Evolutionary conservation across 2,797 vertebrate genomes (phyloP).

Genomic region (Enteromius paludinosus): DNA sequence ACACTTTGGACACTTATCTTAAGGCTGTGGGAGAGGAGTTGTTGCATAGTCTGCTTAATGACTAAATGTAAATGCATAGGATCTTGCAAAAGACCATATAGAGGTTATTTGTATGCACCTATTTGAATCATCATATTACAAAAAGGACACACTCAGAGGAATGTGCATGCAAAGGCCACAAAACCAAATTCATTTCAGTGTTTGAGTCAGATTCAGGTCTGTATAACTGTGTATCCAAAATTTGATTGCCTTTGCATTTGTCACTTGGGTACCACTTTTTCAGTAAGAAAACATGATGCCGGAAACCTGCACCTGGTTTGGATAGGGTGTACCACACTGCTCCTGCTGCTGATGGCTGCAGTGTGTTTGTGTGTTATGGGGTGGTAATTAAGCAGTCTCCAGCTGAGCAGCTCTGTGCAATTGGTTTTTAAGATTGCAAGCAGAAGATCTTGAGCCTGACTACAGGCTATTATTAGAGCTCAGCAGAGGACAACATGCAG

Average conservation of each 20-base stretch:
- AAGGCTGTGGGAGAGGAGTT: not conserved
- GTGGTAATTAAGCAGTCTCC: conserved; percentile 65
- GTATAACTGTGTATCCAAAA: not conserved
- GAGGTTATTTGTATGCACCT: not conserved
- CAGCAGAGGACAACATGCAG: conserved; percentile 9
- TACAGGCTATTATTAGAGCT: conserved; percentile 59
- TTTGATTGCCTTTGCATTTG: conserved; percentile 4
- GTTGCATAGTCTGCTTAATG: not conserved
- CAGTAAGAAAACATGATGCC: not conserved
- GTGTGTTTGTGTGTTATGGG: conserved; percentile 19
- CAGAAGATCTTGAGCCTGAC: conserved; percentile 54
- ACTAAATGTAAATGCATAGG: not conserved
- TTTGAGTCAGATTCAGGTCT: not conserved
- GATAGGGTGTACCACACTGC: not conserved
- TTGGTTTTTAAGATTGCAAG: conserved; percentile 53
- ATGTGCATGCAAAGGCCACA: not conserved
- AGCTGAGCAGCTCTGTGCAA: conserved; percentile 60
- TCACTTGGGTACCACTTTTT: not conserved
- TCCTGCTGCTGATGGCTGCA: conserved; percentile 12
- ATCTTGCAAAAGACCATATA: not conserved
- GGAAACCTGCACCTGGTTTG: conserved; percentile 21
- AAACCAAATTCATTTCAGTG: not conserved
- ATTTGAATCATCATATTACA: not conserved
- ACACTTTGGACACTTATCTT: not conserved
- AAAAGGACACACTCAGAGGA: not conserved